Percentiles rank a stretch among this genome's conserved stretches.
Conservation (phyloP, 2,113 vertebrate genomes). For the Telmatochromis sp. region DNA sequence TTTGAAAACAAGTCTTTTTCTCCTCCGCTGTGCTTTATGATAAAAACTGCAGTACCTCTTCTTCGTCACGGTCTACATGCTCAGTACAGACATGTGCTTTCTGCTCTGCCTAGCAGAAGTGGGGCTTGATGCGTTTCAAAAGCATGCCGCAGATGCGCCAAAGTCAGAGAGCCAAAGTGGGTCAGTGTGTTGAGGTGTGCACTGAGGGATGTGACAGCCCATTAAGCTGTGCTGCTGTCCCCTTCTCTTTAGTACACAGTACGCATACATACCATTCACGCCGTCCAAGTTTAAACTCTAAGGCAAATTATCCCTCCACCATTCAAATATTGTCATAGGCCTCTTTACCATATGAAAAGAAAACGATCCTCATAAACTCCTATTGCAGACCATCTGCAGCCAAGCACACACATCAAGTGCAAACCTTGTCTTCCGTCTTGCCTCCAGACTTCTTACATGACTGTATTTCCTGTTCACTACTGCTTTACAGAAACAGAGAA, state of each 20-base stretch:
- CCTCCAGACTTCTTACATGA: neutral
- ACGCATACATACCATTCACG: neutral
- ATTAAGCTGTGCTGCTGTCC: neutral
- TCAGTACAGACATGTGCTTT: neutral
- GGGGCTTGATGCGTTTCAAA: conserved; percentile 7
- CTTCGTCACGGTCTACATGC: neutral
- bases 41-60: neutral
- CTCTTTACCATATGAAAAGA: neutral
- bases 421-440: neutral
- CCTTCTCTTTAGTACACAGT: neutral
- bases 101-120: neutral
- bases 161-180: conserved; percentile 45
- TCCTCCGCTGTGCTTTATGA: neutral
- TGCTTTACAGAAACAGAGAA: neutral
- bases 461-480: neutral
- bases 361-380: neutral
- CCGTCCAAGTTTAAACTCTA: neutral
- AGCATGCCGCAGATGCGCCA: conserved; percentile 30
- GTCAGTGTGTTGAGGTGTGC: conserved; percentile 61
- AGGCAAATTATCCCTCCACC: neutral
- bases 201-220: conserved; percentile 33
- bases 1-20: neutral
- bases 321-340: neutral
- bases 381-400: neutral
- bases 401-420: neutral